Percentiles rank a stretch among this genome's conserved stretches.
Conservation (phyloP, 2,797 vertebrate species). For the Sphenopsis melanotis region DNA sequence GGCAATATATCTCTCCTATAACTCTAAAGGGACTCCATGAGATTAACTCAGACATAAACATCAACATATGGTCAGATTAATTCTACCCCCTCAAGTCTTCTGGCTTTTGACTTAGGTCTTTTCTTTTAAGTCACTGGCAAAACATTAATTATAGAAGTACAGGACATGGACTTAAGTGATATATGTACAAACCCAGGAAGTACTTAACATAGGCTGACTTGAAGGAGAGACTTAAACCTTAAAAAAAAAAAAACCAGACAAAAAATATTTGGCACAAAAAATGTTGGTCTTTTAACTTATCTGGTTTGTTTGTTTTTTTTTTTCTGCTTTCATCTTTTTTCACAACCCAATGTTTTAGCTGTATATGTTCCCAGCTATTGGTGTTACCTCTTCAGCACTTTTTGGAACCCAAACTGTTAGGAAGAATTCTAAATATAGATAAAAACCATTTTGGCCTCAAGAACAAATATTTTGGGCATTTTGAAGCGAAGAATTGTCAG, state of each 20-base stretch:
- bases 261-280: not conserved
- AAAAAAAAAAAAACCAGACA: not conserved
- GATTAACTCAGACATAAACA: constrained; percentile 30
- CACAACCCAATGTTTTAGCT: not conserved
- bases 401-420: not conserved
- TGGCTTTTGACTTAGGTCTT: not conserved
- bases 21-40: not conserved
- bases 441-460: not conserved
- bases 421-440: not conserved
- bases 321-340: not conserved
- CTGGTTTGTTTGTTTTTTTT: not conserved
- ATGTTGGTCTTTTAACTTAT: not conserved
- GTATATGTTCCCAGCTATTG: not conserved
- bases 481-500: not conserved
- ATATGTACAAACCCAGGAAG: not conserved
- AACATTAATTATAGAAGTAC: not conserved
- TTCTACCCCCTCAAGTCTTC: not conserved
- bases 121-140: not conserved
- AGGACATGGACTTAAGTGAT: not conserved
- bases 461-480: not conserved
- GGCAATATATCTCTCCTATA: not conserved
- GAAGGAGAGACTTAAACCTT: not conserved
- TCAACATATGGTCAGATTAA: constrained; percentile 26
- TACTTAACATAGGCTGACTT: not conserved
- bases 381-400: not conserved